Conservation (phyloP, 2,888 invertebrate species). For the Carterocephalus palaemon region DNA sequence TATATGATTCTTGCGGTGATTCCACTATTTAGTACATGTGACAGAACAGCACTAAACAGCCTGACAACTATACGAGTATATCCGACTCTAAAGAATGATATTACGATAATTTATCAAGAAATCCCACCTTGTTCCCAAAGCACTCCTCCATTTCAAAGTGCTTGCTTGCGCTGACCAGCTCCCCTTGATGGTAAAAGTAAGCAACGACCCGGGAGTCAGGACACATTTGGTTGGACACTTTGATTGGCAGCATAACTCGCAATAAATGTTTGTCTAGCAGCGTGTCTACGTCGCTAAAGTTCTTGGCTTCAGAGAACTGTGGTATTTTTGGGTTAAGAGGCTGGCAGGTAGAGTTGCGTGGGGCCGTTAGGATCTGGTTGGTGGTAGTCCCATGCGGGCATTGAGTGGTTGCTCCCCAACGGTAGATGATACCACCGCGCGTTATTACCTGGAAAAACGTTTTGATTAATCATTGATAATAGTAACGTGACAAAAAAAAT, state of each 20-base stretch:
- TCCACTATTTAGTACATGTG: too few relatives aligned
- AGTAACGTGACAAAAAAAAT: too few relatives aligned
- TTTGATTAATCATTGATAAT: too few relatives aligned
- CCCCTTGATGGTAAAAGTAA: conserved; percentile 77
- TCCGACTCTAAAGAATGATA: not conserved
- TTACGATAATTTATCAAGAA: not conserved
- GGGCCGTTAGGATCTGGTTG: conserved; percentile 45
- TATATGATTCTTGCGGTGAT: too few relatives aligned
- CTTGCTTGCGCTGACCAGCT: conserved; percentile 77
- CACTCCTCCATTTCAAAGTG: conserved; percentile 77
- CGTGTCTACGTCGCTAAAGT: conserved; percentile 39
- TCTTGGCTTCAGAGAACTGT: conserved; percentile 21
- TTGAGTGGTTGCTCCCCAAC: conserved; percentile 72
- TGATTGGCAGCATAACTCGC: conserved; percentile 63
- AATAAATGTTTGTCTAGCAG: conserved; percentile 51
- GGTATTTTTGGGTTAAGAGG: conserved; percentile 7
- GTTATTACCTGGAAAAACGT: conserved; percentile 62
- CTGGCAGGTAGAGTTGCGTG: conserved; percentile 48
- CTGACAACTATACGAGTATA: too few relatives aligned
- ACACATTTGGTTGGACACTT: conserved; percentile 72
- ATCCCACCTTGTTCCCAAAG: conserved; percentile 76
- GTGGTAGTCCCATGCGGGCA: conserved; percentile 53
- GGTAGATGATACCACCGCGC: conserved; percentile 65
- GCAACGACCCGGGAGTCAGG: conserved; percentile 74
- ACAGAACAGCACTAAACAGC: too few relatives aligned